A percentile compares a stretch with the other conserved stretches of the same genome.
These are phyloP conservation scores for Pangasius mekongensis DNA, from an alignment of 2,797 vertebrate genomes.

Conservation along the genomic window DNA sequence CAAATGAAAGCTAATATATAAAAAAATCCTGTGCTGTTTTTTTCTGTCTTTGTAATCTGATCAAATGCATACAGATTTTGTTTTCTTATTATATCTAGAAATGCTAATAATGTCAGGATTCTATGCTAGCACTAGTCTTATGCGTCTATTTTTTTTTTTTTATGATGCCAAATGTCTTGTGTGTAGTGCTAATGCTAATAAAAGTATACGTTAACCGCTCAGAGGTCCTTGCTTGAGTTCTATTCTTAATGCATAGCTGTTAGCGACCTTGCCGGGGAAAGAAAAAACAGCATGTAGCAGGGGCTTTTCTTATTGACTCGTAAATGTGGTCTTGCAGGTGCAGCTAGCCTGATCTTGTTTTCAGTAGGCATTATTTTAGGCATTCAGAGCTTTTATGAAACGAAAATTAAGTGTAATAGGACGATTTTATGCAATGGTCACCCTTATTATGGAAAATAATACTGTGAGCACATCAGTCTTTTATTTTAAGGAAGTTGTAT, in stretches of 20 bases:
- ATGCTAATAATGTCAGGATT: background rate
- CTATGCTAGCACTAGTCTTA: background rate
- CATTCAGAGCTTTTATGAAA: background rate
- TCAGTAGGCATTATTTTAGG: background rate
- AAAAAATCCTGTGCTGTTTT: background rate
- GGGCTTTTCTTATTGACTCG: background rate
- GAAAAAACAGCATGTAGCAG: background rate
- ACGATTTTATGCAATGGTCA: background rate
- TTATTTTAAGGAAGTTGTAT: background rate
- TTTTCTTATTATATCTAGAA: background rate
- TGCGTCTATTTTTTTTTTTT: background rate
- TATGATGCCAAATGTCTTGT: background rate
- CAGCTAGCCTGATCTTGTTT: background rate
- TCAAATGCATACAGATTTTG: background rate
- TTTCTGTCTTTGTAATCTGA: background rate
- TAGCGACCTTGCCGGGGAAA: background rate
- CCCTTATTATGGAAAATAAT: background rate
- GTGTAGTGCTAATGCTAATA: background rate
- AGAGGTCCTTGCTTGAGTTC: background rate
- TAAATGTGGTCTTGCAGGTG: conserved; percentile 12
- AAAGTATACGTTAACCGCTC: background rate
- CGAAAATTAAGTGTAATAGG: background rate
- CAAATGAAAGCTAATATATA: background rate
- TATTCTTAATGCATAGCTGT: background rate
- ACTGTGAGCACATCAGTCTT: background rate